phyloP scores from a whole-genome alignment of 2,888 invertebrate genomes.

The Limnephilus auricula region DNA sequence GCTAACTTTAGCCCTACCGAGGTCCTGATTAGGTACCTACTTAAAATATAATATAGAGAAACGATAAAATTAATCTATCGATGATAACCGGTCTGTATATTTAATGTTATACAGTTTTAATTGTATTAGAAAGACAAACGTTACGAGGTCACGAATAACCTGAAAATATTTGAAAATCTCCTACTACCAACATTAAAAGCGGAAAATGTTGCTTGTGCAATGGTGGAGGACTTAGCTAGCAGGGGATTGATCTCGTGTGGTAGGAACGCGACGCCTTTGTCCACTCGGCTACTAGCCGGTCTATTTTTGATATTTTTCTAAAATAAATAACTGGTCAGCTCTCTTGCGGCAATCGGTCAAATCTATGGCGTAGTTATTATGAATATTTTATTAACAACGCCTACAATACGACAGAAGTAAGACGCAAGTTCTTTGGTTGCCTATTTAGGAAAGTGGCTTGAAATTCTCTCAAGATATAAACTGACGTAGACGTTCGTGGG shows the following conservation, averaged over 20 bases:
- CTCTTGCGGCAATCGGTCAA: background rate
- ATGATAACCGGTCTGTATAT: background rate
- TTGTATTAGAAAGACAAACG: too few species aligned
- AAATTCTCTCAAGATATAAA: background rate
- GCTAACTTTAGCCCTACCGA: background rate
- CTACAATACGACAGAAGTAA: background rate
- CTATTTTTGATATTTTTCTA: background rate
- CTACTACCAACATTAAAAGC: too few species aligned
- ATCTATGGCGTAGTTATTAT: background rate
- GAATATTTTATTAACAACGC: background rate
- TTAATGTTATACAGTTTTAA: background rate
- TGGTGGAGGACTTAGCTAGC: too few species aligned
- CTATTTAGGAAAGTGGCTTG: constrained; percentile 15
- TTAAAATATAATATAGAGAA: too few species aligned
- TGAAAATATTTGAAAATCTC: too few species aligned
- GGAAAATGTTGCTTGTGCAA: too few species aligned
- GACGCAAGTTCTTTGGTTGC: background rate
- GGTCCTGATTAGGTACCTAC: too few species aligned
- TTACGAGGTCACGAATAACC: too few species aligned
- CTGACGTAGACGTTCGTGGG: background rate
- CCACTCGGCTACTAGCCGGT: too few species aligned
- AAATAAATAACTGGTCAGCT: background rate
- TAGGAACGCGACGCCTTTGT: too few species aligned
- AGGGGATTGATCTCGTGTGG: too few species aligned
- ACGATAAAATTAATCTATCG: too few species aligned